These are phyloP conservation scores for Caenorhabditis angaria DNA, from an alignment of 2,888 invertebrate species.

Conservation along the genomic window DNA sequence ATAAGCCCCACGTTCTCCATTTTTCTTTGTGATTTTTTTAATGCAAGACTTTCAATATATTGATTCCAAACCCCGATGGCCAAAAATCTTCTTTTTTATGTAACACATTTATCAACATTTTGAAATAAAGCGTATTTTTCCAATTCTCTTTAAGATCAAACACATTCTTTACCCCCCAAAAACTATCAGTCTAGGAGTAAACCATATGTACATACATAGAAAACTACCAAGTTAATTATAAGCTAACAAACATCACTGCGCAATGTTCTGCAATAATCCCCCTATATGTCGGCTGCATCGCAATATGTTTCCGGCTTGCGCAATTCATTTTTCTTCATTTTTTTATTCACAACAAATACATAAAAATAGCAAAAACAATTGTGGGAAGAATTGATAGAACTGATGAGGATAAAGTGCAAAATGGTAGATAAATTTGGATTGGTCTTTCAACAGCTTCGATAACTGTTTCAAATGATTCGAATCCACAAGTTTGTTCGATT, in stretches of 20 bases:
- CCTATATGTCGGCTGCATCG: slow-evolving; percentile 4
- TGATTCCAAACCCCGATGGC: too few relatives aligned
- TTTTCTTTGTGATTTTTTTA: too few relatives aligned
- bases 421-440: slow-evolving; percentile 58
- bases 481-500: slow-evolving; percentile 53
- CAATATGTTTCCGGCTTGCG: slow-evolving; percentile 4
- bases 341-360: slow-evolving; percentile 4
- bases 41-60: too few relatives aligned
- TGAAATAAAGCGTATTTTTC: too few relatives aligned
- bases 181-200: too few relatives aligned
- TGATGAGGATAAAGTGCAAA: slow-evolving; percentile 36
- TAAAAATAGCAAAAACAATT: background rate
- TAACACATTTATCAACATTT: too few relatives aligned
- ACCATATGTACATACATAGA: too few relatives aligned
- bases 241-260: background rate
- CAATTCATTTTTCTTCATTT: slow-evolving; percentile 7
- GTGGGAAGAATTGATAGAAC: slow-evolving; percentile 16
- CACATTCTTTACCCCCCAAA: too few relatives aligned
- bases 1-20: too few relatives aligned
- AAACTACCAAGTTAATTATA: slow-evolving; percentile 4
- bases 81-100: too few relatives aligned
- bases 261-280: background rate
- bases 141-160: too few relatives aligned
- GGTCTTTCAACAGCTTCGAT: slow-evolving; percentile 57
- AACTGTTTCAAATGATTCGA: slow-evolving; percentile 46